phyloP scores from a whole-genome alignment of 2,888 invertebrate species.

The Heliconius aoede region DNA sequence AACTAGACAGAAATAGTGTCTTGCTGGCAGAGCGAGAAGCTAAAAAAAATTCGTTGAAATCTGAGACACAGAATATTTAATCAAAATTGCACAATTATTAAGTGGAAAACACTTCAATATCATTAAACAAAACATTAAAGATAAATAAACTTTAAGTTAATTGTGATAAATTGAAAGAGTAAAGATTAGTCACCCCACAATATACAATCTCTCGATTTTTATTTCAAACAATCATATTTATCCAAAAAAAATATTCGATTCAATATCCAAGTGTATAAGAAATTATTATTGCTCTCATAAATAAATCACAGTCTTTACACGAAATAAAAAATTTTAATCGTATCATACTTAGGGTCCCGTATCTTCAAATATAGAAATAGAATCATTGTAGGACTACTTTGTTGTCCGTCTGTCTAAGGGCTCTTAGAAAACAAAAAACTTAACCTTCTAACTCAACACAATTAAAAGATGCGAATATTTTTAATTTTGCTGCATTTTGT shows the following conservation, averaged over 20 bases:
- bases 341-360: constrained; percentile 9
- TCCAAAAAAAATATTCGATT: background rate
- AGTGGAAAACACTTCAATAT: background rate
- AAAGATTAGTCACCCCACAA: constrained; percentile 22
- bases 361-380: background rate
- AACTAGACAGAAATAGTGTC: background rate
- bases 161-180: background rate
- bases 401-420: background rate
- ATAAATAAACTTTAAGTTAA: background rate
- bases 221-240: constrained; percentile 23
- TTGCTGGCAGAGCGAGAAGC: background rate
- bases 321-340: constrained; percentile 31
- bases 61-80: background rate
- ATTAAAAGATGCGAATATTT: too few relatives aligned
- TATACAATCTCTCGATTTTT: constrained; percentile 33
- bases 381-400: background rate
- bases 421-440: too few relatives aligned
- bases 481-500: too few relatives aligned
- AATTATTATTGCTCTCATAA: constrained; percentile 29
- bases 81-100: background rate
- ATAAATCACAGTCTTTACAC: constrained; percentile 34
- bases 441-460: too few relatives aligned
- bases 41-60: background rate
- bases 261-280: constrained; percentile 20
- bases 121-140: background rate